phyloP scores from a whole-genome alignment of 2,888 invertebrate species.

The Cephus pulcher region DNA sequence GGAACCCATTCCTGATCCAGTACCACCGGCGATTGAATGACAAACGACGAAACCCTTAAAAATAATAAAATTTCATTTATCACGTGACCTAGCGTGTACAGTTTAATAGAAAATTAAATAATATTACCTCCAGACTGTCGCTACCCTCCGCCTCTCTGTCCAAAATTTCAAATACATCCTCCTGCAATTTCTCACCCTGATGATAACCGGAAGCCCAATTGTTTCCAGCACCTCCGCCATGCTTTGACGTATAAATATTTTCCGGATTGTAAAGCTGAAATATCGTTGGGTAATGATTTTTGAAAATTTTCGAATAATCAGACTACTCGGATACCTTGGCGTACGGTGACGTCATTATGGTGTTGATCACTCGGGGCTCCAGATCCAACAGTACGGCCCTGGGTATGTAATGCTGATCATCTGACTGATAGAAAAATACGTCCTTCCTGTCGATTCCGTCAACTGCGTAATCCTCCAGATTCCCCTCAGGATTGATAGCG shows the following conservation, averaged over 20 bases:
- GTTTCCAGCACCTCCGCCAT: conserved; percentile 99
- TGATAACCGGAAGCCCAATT: conserved; percentile 99
- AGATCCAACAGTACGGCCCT: conserved; percentile 94
- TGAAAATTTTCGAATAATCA: neutral
- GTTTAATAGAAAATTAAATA: neutral
- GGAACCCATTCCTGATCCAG: conserved; percentile 99
- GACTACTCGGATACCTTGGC: conserved; percentile 75
- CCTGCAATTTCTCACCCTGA: conserved; percentile 91
- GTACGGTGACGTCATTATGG: conserved; percentile 94
- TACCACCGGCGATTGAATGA: conserved; percentile 99
- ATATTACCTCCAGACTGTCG: conserved; percentile 89
- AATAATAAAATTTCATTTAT: conserved; percentile 31
- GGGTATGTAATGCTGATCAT: conserved; percentile 99
- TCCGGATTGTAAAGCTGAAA: conserved; percentile 93
- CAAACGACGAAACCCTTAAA: conserved; percentile 95
- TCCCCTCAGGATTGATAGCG: conserved; percentile 96
- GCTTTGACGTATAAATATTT: conserved; percentile 95
- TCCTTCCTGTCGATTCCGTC: conserved; percentile 97
- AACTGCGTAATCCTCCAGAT: conserved; percentile 91
- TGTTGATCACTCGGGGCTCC: conserved; percentile 97
- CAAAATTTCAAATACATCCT: conserved; percentile 98
- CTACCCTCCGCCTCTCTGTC: conserved; percentile 98
- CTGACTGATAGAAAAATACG: conserved; percentile 99
- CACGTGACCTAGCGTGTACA: neutral
- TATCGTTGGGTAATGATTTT: conserved; percentile 2